Evolutionary conservation across 2,888 invertebrate species (phyloP), one percentile per base, ranked within the genome.

Genomic region (Oscheius myriophilus): DNA sequence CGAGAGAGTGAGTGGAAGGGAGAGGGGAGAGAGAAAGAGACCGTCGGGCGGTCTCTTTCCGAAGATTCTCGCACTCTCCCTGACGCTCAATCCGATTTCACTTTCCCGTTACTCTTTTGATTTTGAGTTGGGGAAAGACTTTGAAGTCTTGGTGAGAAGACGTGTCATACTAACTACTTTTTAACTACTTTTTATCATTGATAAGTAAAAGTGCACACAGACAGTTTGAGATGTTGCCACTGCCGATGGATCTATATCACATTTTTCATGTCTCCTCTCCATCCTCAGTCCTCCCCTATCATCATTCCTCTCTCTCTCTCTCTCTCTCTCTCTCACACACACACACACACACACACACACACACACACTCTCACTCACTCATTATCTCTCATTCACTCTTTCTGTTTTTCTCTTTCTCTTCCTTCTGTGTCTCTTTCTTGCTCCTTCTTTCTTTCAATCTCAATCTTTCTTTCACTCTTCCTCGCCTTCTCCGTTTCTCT

Each of bases 301-400:
- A 43, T 43, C 43, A 9, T 14, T 14, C 43, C 43, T 43, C 46
- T 46, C 46, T 46, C 46, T 46, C 4, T 46, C 18, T 46, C 46
- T 53, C 14, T 53, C 18, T 53, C 53, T 53, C 53, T 53, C 26
- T 53, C 53, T 53, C 46, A 7, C 46, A 7, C 46, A 6, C 33
- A 6, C 33, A 6, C 33, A 3, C 33, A 6, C 33, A 6, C 33
- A 6, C 33, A 6, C 33, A 6, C 33, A 3, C 33, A 6, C 33
- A 6, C 33, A 6, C 33, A 6, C 33, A 6, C 33, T 33, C 33
- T 33, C 33, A 3, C 33, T 33, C 33, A 6, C 33, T 33, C 33
- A 6, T 53, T 53, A 7, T 25, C 53, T 4, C 21, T 25, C 23
- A 18, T 14, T 4, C 53, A 18, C 53, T 53, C 16, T 53, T 14